These are phyloP conservation scores for Psittacula echo DNA, from an alignment of 2,797 vertebrate species.

Conservation along the genomic window DNA sequence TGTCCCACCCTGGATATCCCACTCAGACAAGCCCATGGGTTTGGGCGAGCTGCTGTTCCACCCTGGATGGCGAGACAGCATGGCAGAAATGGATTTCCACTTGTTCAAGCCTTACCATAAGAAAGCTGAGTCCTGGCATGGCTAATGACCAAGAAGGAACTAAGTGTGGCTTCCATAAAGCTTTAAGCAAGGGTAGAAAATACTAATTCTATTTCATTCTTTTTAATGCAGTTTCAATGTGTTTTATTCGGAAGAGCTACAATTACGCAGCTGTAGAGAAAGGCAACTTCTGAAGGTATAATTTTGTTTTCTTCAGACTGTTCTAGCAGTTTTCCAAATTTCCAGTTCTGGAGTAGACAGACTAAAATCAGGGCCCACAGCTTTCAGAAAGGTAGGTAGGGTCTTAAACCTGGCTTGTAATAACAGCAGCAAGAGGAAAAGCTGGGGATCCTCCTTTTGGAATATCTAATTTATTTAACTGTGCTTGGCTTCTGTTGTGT, in stretches of 20 bases:
- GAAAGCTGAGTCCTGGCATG: neutral
- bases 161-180: neutral
- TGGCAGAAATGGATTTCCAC: neutral
- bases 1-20: neutral
- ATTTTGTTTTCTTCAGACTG: neutral
- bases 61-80: accelerated
- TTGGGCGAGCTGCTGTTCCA: neutral
- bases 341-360: neutral
- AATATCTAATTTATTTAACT: accelerated
- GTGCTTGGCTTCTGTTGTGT: neutral
- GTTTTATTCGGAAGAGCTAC: neutral
- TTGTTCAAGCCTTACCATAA: neutral
- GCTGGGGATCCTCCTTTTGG: neutral
- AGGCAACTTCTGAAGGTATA: neutral
- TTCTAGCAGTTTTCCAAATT: neutral
- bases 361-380: neutral
- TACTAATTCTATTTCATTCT: neutral
- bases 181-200: neutral
- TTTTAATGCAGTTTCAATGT: neutral
- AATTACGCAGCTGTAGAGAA: neutral
- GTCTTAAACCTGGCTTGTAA: neutral
- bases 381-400: neutral
- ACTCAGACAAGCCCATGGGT: too few species aligned
- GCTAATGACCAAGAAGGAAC: neutral
- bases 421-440: neutral